Conservation (phyloP, 2,797 vertebrate species). For the Fratercula arctica region DNA sequence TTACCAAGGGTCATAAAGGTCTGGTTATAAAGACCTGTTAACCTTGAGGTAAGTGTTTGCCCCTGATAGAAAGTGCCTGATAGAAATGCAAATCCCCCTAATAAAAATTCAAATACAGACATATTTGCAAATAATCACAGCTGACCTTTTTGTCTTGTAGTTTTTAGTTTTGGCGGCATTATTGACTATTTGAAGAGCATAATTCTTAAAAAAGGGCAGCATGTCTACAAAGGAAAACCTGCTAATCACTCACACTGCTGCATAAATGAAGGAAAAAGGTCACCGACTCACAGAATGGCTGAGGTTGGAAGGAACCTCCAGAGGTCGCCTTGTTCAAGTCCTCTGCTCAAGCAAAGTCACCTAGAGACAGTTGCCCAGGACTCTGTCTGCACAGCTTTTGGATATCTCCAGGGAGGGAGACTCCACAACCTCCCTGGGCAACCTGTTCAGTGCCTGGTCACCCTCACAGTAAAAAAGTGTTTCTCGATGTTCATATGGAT, state of each 20-base stretch:
- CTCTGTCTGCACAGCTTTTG: not conserved
- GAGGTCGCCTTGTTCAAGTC: not conserved
- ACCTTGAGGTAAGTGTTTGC: not conserved
- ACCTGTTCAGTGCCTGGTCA: not conserved
- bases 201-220: not conserved
- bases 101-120: not conserved
- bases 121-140: not conserved
- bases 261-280: not conserved
- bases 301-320: not conserved
- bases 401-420: not conserved
- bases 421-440: no score
- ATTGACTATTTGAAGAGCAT: not conserved
- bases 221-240: not conserved
- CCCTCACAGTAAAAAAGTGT: not conserved
- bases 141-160: not conserved
- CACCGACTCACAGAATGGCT: not conserved
- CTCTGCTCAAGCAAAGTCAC: not conserved
- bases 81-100: not conserved
- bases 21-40: not conserved
- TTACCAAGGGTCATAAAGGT: not conserved
- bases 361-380: not conserved
- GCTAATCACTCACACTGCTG: not conserved
- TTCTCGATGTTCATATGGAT: not conserved
- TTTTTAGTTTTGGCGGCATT: not conserved
- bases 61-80: not conserved